Base-by-base conservation (phyloP, 2,888 invertebrate genomes). In the Hololepta plana region DNA sequence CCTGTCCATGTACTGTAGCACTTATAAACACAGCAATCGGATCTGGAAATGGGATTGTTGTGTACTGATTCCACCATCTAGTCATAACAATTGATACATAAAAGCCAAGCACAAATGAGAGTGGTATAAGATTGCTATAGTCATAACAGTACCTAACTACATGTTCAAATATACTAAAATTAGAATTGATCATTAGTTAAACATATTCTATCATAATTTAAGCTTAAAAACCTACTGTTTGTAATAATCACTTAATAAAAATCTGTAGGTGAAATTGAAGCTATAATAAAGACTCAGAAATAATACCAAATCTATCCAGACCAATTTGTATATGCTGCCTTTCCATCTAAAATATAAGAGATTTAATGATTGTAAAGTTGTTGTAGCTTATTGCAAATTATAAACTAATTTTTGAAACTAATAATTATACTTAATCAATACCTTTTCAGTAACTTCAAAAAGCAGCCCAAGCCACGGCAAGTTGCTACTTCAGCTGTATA, bases 71-170 rank as follows among this genome's bases (percentile, higher is more conserved):
- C 84, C 85, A 85, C 90, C 90, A 91, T 42, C 91, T 66, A 30
- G 76, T 79, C 73, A 90, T 87, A 25, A 91, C 87, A 38, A 90
- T 73, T 4, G 80, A 75, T 27, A 91, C 88, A 57, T 90, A 91
- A 60, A 91, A 91, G 39, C 91, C 90, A 39, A 91, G 64, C 32
- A 91, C 87, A 53, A 91, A 91, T 4, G 90, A 87, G 36, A 91
- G 54, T 8, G 91, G 91, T 42, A 91, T 90, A 39, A 87, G 67
- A 55, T 76, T 77, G 39, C 76, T 80, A 56, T 82, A 85, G 38
- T 71, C 72, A 45, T 75, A 72, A 58, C 90, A 91, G 55, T 90
- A 88, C 35, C 68, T 66, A 3, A 77, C 80, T 27, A 90, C 60
- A 33, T 68, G 67, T 54, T 85, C 87, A 51, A 90, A 91, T 32